phyloP scores from a whole-genome alignment of 1,140 invertebrate genomes.

The Orussus abietinus region DNA sequence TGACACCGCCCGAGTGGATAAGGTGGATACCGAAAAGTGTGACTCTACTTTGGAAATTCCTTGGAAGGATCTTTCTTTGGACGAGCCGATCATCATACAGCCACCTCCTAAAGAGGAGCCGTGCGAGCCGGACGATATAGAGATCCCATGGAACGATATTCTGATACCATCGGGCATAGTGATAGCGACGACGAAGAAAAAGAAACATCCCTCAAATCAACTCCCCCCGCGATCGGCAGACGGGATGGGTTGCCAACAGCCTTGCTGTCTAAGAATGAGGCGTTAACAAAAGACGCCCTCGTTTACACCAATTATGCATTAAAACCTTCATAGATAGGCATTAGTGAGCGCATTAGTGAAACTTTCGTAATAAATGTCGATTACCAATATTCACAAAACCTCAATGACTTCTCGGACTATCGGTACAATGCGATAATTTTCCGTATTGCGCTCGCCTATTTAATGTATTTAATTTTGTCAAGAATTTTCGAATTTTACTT shows the following conservation, averaged over 20 bases:
- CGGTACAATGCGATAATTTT: no score
- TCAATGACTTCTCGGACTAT: no score
- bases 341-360: no score
- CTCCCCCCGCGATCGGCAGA: not conserved
- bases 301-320: no score
- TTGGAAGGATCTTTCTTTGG: constrained; percentile 28
- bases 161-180: constrained; percentile 32
- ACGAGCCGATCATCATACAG: constrained; percentile 25
- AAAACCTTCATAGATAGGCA: no score
- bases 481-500: no score
- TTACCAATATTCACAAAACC: no score
- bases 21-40: constrained; percentile 13
- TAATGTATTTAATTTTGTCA: no score
- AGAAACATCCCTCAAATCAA: constrained; percentile 25
- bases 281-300: no score
- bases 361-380: no score
- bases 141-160: constrained; percentile 41
- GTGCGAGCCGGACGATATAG: constrained; percentile 26
- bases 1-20: constrained; percentile 11
- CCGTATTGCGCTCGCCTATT: no score
- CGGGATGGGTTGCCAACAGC: not conserved
- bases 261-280: no score
- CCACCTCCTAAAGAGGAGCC: constrained; percentile 14
- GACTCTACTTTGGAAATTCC: constrained; percentile 36
- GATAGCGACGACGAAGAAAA: constrained; percentile 21